phyloP scores from a whole-genome alignment of 2,888 invertebrate species.

The Hoplodrina blanda region DNA sequence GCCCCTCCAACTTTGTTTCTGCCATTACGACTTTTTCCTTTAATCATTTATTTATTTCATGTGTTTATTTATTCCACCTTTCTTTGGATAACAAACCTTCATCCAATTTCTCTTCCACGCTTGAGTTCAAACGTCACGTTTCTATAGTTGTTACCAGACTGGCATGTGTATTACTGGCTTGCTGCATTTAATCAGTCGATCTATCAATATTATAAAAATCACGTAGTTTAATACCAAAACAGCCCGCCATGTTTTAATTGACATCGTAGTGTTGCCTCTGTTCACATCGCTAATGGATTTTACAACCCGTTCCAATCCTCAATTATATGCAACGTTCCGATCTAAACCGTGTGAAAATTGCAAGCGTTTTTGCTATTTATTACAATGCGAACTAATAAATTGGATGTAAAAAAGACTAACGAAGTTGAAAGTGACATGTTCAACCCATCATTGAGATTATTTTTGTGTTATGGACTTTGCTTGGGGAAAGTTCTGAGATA shows the following conservation, averaged over 20 bases:
- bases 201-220: background rate
- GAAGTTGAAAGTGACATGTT: background rate
- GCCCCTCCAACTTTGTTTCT: no score
- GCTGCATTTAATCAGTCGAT: conserved; percentile 14
- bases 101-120: no score
- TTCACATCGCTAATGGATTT: conserved; percentile 21
- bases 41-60: no score
- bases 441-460: background rate
- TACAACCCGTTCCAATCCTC: conserved; percentile 17
- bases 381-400: background rate
- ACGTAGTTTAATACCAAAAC: background rate
- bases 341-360: conserved; percentile 28
- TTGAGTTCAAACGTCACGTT: no score
- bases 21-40: no score
- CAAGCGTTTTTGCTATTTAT: conserved; percentile 9
- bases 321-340: conserved; percentile 41
- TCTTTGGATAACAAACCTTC: no score
- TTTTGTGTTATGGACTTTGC: background rate
- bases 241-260: conserved; percentile 15
- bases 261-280: background rate
- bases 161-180: background rate
- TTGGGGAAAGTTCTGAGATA: no score
- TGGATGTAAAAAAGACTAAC: background rate
- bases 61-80: no score
- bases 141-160: no score